Base-by-base conservation (phyloP, 2,113 vertebrate genomes). In the Mustela nigripes region DNA sequence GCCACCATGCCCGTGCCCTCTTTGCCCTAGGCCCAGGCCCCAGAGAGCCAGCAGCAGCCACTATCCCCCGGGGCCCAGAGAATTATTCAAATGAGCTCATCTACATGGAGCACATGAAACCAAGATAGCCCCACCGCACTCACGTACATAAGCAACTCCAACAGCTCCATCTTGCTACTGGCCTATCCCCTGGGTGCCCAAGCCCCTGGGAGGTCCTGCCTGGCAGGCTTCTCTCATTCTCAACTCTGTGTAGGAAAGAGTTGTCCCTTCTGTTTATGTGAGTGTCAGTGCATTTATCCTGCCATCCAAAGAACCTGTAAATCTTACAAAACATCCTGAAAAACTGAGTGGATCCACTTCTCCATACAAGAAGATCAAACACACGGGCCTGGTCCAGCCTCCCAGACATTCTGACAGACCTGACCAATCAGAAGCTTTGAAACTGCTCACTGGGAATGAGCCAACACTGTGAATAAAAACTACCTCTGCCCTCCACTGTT, bases 91-190 rank as follows among this genome's bases (percentile, higher is more conserved):
- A 14, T n/a, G 15, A 89, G 28, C 50, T 39, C 36, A 39, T 33
- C 50, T 63, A 31, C 60, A 11, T 0, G 31, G 24, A 71, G 11
- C 26, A 26, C 0, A 0, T 16, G 16, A 74, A 73, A 28, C 18
- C 60, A 9, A 16, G 56, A 26, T 60, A 12, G 48, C 28, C 31
- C 11, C 7, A 2, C 9, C 42, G n/a, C 18, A 0, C 16, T 42
- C 21, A 4, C 5, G 2, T 0, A 14, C 4, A 15, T 12, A 56
- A 4, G 11, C 60, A 26, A 33, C 31, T 45, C 28, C 4, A 4
- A 19, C 0, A 53, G 63, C 76, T 36, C 48, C 5, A 31, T 10
- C 16, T 31, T 19, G 22, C 78, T 56, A 10, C 12, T 1, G 24
- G 15, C 50, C 73, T 28, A 11, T 7, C 45, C 67, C 48, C 18